phyloP scores from a whole-genome alignment of 2,113 vertebrate genomes.

The Pterocles orientalis region DNA sequence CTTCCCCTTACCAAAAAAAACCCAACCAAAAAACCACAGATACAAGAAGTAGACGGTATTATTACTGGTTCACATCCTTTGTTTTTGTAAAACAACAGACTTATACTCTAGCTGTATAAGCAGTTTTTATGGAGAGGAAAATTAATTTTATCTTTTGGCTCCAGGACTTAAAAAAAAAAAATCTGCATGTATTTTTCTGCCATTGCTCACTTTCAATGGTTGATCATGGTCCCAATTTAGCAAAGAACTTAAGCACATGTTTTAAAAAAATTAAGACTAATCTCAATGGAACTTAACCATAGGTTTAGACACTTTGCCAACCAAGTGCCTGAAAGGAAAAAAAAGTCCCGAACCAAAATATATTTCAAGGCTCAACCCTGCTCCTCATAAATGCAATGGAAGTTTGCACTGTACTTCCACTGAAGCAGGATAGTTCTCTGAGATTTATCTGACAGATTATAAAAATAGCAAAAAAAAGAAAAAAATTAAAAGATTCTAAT shows the following conservation, averaged over 20 bases:
- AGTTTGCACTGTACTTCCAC: constrained; percentile 5
- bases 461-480: constrained; percentile 39
- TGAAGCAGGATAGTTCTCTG: constrained; percentile 23
- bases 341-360: background rate
- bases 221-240: constrained; percentile 14
- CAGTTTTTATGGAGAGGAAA: background rate
- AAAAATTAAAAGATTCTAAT: constrained; percentile 61
- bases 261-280: constrained; percentile 20
- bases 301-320: background rate
- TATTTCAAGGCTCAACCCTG: constrained; percentile 32
- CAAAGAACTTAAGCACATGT: background rate
- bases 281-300: background rate
- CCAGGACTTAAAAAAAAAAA: background rate
- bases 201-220: constrained; percentile 12
- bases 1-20: background rate
- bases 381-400: constrained; percentile 4
- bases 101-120: background rate
- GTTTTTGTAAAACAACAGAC: background rate
- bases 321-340: background rate
- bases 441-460: constrained; percentile 46
- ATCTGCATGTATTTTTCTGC: background rate
- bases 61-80: background rate
- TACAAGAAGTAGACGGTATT: background rate
- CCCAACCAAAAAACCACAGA: background rate
- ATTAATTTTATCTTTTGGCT: background rate